Evolutionary conservation across 2,113 vertebrate genomes (phyloP), one percentile per base, ranked within the genome.

Genomic region (Gymnogyps californianus): DNA sequence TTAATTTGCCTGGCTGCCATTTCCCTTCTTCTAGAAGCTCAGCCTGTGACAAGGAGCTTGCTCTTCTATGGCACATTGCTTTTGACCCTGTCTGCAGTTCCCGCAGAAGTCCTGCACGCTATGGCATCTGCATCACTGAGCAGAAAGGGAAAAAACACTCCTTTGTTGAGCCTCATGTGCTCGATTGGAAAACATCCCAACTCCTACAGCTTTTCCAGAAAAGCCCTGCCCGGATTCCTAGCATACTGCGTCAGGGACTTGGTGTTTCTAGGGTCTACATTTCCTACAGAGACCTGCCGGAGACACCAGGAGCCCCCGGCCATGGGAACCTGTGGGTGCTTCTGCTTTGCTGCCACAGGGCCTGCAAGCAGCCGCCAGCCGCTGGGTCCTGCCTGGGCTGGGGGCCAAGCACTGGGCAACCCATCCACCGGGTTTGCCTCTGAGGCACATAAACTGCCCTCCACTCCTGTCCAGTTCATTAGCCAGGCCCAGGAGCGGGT

Each of bases 171-270:
- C 75, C 79, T 96, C 95, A 97, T 97, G 82, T 95, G 96, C 79
- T 96, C 28, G 4, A 34, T 47, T 97, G 96, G 96, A 97, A 93
- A 96, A 72, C 58, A 88, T 96, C 82, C 96, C 96, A 97, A 97
- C 96, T 97, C 96, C 96, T 96, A 97, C 96, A 93, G 90, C 95
- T 93, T 95, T 96, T 97, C 93, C 90, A 96, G 96, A 97, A 74
- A 92, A 96, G 95, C 96, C 93, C 93, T 96, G 96, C 96, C 96
- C 96, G 90, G 82, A 97, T 97, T 97, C 96, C 96, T 96, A 93
- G 92, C 95, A 94, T 96, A 87, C 87, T 96, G 82, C 7, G 0
- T 83, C 58, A 83, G 82, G 78, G 54, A 94, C 93, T 86, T 86
- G 58, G 42, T 95, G 95, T 86, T 94, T 75, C 79, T 95, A 86